Base-by-base conservation (phyloP, 2,113 vertebrate species). In the Ceyx margarethae region DNA sequence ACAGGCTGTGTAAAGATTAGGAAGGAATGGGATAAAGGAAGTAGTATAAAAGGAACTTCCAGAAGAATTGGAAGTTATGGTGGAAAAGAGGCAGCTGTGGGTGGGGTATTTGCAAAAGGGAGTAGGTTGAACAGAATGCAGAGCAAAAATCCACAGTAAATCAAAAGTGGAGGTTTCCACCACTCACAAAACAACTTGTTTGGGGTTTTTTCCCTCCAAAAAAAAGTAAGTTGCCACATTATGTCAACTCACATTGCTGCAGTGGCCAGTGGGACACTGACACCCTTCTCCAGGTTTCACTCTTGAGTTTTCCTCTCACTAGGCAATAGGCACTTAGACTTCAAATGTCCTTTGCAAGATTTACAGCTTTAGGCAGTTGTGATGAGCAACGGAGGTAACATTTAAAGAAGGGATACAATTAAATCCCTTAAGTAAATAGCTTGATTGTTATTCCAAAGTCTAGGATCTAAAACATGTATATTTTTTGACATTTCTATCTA, bases 351-450 rank as follows among this genome's bases (percentile, higher is more conserved):
- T 71, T 16, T 57, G 29, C 40, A 76, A 77, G 78, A 60, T 95
- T 93, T 93, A 67, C 75, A 64, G 60, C 68, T 94, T 76, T 85
- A 40, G 56, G 37, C 42, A 13, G 46, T 45, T 85, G 64, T 64
- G 57, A 62, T 77, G 81, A 76, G 51, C n/a, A 53, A 51, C 29
- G 8, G 40, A 73, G 62, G 42, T 16, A 87, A 76, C 4, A 3
- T 46, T 93, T 87, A 50, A 61, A 88, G 50, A 45, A 78, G 42
- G 15, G 64, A 62, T 85, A 40, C 43, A 43, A 66, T 82, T 87
- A 89, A 94, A 89, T 26, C 28, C 40, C 40, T 80, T 6, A 82
- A 81, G 65, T 68, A 67, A 79, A 18, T 85, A 64, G 43, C 21
- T 81, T 72, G 54, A 33, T 53, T 92, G 46, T 33, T 31, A 85